phyloP scores from a whole-genome alignment of 2,888 invertebrate genomes.

The Tipula lateralis region DNA sequence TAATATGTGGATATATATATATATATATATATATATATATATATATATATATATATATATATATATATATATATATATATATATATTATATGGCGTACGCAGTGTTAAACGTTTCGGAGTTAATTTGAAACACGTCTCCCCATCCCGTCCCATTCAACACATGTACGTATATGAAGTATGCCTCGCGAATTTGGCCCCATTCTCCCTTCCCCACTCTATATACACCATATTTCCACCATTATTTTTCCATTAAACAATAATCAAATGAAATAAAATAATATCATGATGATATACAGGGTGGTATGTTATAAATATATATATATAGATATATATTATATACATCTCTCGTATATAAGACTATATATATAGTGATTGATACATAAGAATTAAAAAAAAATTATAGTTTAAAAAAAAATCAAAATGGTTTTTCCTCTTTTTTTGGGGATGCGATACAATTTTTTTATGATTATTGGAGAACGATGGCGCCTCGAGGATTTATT shows the following conservation, averaged over 20 bases:
- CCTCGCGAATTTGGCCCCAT: neutral
- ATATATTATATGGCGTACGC: neutral
- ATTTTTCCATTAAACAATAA: neutral
- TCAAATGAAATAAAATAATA: neutral
- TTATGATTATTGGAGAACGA: constrained; percentile 11
- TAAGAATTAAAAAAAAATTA: neutral
- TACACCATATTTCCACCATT: neutral
- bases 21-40: neutral
- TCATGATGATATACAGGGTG: neutral
- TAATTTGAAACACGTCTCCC: neutral
- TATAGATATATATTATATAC: neutral
- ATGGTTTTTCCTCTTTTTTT: constrained; percentile 19
- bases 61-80: neutral
- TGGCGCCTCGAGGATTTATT: constrained; percentile 5
- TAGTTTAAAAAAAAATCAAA: constrained; percentile 12
- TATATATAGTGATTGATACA: constrained; percentile 6
- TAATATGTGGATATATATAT: neutral
- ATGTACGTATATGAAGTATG: neutral
- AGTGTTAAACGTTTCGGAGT: neutral
- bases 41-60: too few relatives aligned
- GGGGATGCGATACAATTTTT: neutral
- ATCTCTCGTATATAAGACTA: too few relatives aligned
- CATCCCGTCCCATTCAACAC: neutral
- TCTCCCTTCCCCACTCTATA: too few relatives aligned
- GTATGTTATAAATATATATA: neutral